Evolutionary conservation across 2,888 invertebrate genomes (phyloP), one percentile per base, ranked within the genome.

Genomic region (Eristalis intricaria): DNA sequence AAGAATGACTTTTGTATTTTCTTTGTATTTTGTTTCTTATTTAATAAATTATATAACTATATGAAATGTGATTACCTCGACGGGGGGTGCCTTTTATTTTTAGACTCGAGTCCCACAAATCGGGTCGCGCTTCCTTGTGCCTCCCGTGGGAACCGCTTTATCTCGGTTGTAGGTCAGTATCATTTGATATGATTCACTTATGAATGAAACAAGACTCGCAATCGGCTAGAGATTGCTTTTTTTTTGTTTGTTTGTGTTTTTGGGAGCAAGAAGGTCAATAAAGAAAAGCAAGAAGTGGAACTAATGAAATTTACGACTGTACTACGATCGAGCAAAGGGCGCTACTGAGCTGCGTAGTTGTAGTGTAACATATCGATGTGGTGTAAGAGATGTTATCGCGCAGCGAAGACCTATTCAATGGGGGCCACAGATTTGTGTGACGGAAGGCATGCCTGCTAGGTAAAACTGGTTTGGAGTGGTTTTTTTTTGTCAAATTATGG

Each of bases 11-110:
- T 50, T 19, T 50, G 50, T 71, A 61, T n/a, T 66, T 43, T 61
- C 68, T 75, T 70, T 61, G 43, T 71, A 50, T 79, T 68, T 65
- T 64, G 63, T 78, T 70, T 74, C 22, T 63, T 78, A 81, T 81
- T 77, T 74, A 77, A 77, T 73, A 81, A 73, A 85, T 75, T 82
- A 76, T 75, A 60, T 58, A 65, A 60, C 60, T 50, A 50, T 73
- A 68, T 85, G 71, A 73, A 77, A 32, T 71, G 65, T 65, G 15
- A 38, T 1, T 50, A 19, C 50, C 50, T 56, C 29, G 15, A 4
- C 7, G 29, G 29, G 64, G 19, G 19, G 26, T 11, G 19, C 15
- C 7, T 64, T 38, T 64, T 64, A 19, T 64, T 64, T 64, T 26
- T 63, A 60, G 43, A 43, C 13, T 5, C 43, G 5, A 0, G 43